A percentile compares a stretch with the other conserved stretches of the same genome.
These are phyloP conservation scores for Enteromius anoplus DNA, from an alignment of 2,797 vertebrate species.

Conservation along the genomic window DNA sequence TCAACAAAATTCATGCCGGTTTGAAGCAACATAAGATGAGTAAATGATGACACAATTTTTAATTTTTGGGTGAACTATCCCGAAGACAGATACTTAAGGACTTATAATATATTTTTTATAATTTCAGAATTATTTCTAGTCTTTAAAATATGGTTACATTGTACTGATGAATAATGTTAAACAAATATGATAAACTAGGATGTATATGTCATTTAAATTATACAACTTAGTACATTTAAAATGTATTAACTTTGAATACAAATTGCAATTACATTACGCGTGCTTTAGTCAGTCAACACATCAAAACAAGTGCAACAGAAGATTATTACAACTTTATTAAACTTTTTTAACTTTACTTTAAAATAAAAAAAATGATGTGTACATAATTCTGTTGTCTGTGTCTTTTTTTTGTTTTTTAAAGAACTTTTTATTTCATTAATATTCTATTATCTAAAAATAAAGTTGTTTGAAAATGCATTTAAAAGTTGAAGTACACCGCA, in stretches of 20 bases:
- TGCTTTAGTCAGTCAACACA: not conserved
- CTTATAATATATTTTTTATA: not conserved
- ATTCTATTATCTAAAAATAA: not conserved
- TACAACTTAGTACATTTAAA: not conserved
- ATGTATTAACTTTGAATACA: not conserved
- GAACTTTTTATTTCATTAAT: not conserved
- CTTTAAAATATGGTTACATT: not conserved
- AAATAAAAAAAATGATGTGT: not conserved
- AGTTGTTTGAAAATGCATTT: not conserved
- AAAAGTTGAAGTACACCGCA: not conserved
- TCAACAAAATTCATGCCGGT: not conserved
- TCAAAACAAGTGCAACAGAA: too few relatives aligned
- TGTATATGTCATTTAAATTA: not conserved
- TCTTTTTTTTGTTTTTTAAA: not conserved
- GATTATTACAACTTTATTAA: not conserved
- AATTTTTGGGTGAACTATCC: not conserved
- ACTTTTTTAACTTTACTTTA: too few relatives aligned
- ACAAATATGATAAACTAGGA: not conserved
- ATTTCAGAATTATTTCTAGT: too few relatives aligned
- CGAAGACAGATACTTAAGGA: not conserved
- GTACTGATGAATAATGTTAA: not conserved
- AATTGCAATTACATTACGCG: not conserved
- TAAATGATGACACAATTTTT: not conserved
- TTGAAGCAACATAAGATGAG: not conserved
- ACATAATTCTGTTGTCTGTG: not conserved